These are phyloP conservation scores for Drosophila kohkoa DNA, from an alignment of 1,140 invertebrate genomes.

Conservation along the genomic window DNA sequence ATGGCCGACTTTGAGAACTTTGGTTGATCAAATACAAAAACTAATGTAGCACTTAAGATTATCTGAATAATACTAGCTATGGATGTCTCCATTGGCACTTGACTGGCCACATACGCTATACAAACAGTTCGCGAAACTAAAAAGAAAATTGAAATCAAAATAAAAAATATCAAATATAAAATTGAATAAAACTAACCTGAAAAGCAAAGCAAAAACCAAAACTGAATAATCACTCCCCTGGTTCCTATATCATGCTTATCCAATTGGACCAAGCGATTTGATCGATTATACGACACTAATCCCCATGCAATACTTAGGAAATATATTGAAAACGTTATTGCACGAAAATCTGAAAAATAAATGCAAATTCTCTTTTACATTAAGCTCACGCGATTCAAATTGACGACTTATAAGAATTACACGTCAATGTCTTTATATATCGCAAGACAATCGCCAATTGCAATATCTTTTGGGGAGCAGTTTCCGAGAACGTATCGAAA, in stretches of 20 bases:
- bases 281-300: conserved; percentile 63
- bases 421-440: conserved; percentile 36
- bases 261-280: conserved; percentile 58
- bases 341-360: conserved; percentile 55
- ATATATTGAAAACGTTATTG: conserved; percentile 50
- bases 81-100: conserved; percentile 47
- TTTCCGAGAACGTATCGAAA: conserved; percentile 67
- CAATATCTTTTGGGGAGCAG: conserved; percentile 62
- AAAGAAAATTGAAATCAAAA: background rate
- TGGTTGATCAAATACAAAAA: conserved; percentile 54
- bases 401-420: conserved; percentile 32
- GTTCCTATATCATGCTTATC: conserved; percentile 67
- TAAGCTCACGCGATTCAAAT: background rate
- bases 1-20: conserved; percentile 36
- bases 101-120: conserved; percentile 62
- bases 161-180: background rate
- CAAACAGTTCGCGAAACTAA: conserved; percentile 55
- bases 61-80: conserved; percentile 31
- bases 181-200: conserved; percentile 36
- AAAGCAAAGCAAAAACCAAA: conserved; percentile 55
- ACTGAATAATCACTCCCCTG: conserved; percentile 57
- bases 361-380: background rate
- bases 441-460: conserved; percentile 60
- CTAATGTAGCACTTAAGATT: conserved; percentile 46
- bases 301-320: conserved; percentile 65